Conservation (phyloP, 2,113 vertebrate genomes). For the Tragelaphus strepsiceros region DNA sequence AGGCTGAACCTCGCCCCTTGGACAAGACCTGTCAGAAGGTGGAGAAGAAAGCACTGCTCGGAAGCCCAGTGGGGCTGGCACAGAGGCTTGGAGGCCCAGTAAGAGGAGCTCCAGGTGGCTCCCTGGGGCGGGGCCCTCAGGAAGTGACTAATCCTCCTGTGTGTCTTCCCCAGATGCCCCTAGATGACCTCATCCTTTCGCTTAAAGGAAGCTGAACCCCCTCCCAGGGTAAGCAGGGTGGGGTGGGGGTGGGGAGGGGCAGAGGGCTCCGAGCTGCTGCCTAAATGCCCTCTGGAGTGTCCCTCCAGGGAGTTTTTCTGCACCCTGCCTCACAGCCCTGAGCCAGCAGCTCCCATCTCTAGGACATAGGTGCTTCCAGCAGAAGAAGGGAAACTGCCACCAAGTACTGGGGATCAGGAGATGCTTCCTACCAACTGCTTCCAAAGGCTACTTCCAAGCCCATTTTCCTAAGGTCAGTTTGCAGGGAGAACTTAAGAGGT, state of each 20-base stretch:
- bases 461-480: not conserved
- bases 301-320: not conserved
- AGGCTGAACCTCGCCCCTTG: rapidly evolving
- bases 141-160: not conserved
- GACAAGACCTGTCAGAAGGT: not conserved
- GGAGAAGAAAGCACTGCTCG: not conserved
- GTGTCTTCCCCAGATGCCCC: not conserved
- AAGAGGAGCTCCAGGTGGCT: not conserved
- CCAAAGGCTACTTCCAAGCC: not conserved
- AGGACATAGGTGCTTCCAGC: not conserved
- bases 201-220: not conserved
- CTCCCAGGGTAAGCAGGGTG: not conserved
- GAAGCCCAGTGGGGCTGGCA: not conserved
- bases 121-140: not conserved
- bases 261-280: not conserved
- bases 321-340: not conserved
- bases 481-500: not conserved
- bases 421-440: not conserved
- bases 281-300: not conserved
- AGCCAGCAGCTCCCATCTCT: not conserved
- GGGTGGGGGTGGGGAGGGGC: not conserved
- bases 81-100: not conserved
- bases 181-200: not conserved
- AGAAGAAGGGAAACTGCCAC: not conserved
- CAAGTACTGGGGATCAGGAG: not conserved